Evolutionary conservation across 2,888 invertebrate genomes (phyloP).

Genomic region (Troides oblongomaculatus): DNA sequence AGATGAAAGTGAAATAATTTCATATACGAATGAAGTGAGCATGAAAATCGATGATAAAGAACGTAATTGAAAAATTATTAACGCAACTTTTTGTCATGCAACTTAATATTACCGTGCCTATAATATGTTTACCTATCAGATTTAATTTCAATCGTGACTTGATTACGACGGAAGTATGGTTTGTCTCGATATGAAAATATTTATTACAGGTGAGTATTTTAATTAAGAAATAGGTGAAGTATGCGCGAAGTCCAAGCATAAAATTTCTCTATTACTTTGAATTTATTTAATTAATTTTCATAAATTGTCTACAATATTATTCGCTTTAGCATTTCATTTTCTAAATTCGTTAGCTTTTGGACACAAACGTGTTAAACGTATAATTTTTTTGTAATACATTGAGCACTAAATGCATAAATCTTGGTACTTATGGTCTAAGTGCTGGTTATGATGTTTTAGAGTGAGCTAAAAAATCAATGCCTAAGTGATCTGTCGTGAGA

Average conservation of each 20-base stretch:
- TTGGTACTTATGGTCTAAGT: too few species aligned
- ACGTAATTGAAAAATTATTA: conserved; percentile 27
- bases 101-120: background rate
- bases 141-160: background rate
- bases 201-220: conserved; percentile 1
- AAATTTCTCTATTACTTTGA: too few species aligned
- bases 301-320: too few species aligned
- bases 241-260: background rate
- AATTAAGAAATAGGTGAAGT: background rate
- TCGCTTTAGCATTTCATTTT: too few species aligned
- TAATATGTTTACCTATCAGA: background rate
- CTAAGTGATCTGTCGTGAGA: too few species aligned
- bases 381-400: too few species aligned
- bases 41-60: conserved; percentile 13
- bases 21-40: background rate
- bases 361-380: too few species aligned
- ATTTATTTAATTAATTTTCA: too few species aligned
- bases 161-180: background rate
- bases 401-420: too few species aligned
- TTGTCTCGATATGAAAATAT: background rate
- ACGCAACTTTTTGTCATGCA: conserved; percentile 3
- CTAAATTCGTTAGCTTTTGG: too few species aligned
- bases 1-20: background rate
- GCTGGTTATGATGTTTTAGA: too few species aligned
- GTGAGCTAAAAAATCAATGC: too few species aligned